Evolutionary conservation across 2,797 vertebrate species (phyloP), one percentile per base, ranked within the genome.

Genomic region (Tachyglossus aculeatus): DNA sequence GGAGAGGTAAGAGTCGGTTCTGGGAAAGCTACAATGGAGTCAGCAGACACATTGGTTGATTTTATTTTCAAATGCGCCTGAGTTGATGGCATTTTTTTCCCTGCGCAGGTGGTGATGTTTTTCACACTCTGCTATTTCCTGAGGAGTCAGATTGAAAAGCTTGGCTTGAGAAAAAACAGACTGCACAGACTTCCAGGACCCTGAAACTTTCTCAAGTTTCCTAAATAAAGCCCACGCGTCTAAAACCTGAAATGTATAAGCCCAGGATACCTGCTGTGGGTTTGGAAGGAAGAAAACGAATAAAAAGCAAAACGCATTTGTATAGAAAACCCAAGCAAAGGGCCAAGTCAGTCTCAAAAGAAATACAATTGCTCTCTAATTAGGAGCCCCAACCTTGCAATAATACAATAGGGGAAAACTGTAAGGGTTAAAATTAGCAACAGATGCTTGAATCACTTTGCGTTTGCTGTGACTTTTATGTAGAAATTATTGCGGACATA

Each of bases 371-470:
- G 19, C 12, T 24, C 9, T 73, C 13, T 32, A 15, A 62, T 34
- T 7, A 37, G 19, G 27, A 45, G 29, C 27, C 22, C 52, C 16
- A 11, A 15, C 19, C n/a, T 55, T 43, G 34, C 1, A 39, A 1
- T 32, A 57, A 62, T 37, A 21, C 57, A 34, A 31, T 44, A 25
- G 36, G 61, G 22, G 32, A 41, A 31, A 51, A 57, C 45, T 1
- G 10, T 50, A 41, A 32, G 57, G 60, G 22, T 32, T 21, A 33
- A 62, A 56, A 29, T 11, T 24, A 39, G 5, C 37, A 56, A 43
- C 59, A 67, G 67, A 59, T 37, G 72, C 61, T 63, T 21, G 24
- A 18, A 65, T 50, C 31, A 22, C 63, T 50, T 38, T 16, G 25
- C 8, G 29, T 22, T 32, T 15, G 39, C 45, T 22, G 24, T 33